Evolutionary conservation across 2,797 vertebrate species (phyloP), one percentile per base, ranked within the genome.

Genomic region (Mycteria americana): DNA sequence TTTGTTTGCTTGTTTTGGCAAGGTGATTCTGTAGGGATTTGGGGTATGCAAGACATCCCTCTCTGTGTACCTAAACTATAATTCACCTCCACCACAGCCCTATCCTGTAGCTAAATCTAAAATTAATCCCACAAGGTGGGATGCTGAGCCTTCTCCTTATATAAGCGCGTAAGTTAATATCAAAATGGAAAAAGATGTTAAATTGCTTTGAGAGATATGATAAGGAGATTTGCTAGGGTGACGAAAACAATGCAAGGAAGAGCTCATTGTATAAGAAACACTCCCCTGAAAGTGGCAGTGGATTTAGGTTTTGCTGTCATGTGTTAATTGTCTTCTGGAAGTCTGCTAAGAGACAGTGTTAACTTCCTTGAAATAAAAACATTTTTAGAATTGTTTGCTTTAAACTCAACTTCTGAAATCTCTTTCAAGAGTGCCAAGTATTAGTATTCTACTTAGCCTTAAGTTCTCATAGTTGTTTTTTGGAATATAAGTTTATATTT

Each of bases 171-270:
- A 60, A 60, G 33, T 89, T 82, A 85, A 59, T 65, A 89, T 68
- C 69, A n/a, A 64, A 87, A 57, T 70, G 35, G 46, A 63, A 88
- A 72, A 91, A 82, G 78, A 64, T 83, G 41, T 91, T 80, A 70
- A 85, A 62, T 94, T 96, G 56, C 75, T 74, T 87, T 87, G 95
- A 79, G 78, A 18, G 95, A 45, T 37, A 53, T 27, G 70, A 79
- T 85, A 91, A 92, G n/a, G 39, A 62, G 50, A 69, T 93, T 92
- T 92, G 68, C 35, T 33, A 51, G 39, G 46, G 75, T 57, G 33
- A 95, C 72, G 35, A 67, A 84, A 85, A 89, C 64, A 92, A 57
- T 75, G 50, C 37, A 59, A 75, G 80, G 69, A 67, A 70, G 16
- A 88, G 62, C 18, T 89, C 21, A 21, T 25, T 89, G 48, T 88